Evolutionary conservation across 2,113 vertebrate species (phyloP), one percentile per base, ranked within the genome.

Genomic region (Xiphophorus maculatus): DNA sequence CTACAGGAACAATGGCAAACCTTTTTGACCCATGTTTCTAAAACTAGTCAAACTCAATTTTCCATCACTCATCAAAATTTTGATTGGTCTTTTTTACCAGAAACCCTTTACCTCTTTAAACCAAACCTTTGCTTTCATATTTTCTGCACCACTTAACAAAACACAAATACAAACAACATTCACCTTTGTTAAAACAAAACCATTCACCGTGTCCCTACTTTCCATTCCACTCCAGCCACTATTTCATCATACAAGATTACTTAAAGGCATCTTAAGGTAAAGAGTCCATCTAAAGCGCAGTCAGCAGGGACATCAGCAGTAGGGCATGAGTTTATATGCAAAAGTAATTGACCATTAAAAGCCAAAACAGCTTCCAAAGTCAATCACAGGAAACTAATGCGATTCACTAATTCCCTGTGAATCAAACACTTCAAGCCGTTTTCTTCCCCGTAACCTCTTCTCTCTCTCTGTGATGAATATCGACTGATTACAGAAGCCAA

Each of bases 311-410:
- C 87, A 90, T 86, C 78, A 84, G 82, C 84, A 71, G 72, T 78
- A 69, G 63, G 72, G 25, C 28, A 12, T 4, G 14, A 60, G 70
- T 77, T 71, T 75, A 74, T 81, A 80, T 69, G 79, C 19, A 33
- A 79, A 77, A 77, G 75, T 88, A 90, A 93, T 90, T 89, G 79
- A 76, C 85, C 84, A 84, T 89, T 88, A 86, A 77, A 51, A 73
- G 63, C 61, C 51, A 77, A 89, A 89, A 76, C 73, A 73, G 65
- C 67, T 78, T 77, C 78, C 30, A 77, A 74, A 86, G 80, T 81
- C 81, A 89, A 88, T 90, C 85, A 83, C 44, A 35, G 74, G 62
- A 79, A 84, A 83, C 82, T 66, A 90, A 90, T 75, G 77, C 62
- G 37, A 71, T 82, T 88, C n/a, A n/a, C n/a, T n/a, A n/a, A n/a